Conservation (phyloP, 2,797 vertebrate genomes). For the Labroides dimidiatus region DNA sequence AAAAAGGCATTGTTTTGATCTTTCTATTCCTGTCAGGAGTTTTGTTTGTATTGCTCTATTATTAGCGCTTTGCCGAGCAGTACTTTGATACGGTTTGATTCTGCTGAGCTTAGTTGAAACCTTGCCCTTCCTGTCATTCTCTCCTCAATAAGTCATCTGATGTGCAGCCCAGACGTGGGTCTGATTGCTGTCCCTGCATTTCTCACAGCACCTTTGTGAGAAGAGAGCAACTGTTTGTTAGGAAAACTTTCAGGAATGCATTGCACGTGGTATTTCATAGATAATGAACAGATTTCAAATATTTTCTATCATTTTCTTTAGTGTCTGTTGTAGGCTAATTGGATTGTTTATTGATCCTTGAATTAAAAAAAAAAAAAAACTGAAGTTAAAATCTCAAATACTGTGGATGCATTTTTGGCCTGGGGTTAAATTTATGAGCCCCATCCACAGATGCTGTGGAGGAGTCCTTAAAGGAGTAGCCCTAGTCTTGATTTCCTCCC, state of each 20-base stretch:
- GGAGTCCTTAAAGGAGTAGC: too few relatives aligned
- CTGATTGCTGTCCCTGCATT: constrained; percentile 48
- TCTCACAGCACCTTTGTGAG: constrained; percentile 46
- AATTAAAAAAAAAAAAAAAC: too few relatives aligned
- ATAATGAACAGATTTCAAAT: background rate
- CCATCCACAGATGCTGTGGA: too few relatives aligned
- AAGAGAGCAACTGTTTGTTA: constrained; percentile 19
- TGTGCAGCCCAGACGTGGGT: constrained; percentile 51
- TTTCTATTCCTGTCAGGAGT: constrained; percentile 75
- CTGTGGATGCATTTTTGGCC: too few relatives aligned
- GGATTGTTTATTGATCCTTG: too few relatives aligned
- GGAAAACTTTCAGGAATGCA: constrained; percentile 8
- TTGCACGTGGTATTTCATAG: background rate
- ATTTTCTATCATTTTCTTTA: too few relatives aligned
- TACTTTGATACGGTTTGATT: constrained; percentile 71
- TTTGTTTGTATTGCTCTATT: constrained; percentile 79
- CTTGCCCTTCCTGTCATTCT: constrained; percentile 82
- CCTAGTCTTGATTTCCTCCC: too few relatives aligned
- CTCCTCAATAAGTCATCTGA: constrained; percentile 61
- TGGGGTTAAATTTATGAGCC: too few relatives aligned
- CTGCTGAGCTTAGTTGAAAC: constrained; percentile 66
- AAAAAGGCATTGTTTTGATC: constrained; percentile 83
- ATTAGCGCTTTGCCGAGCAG: constrained; percentile 64
- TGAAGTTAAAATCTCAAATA: too few relatives aligned
- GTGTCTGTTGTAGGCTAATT: too few relatives aligned